Evolutionary conservation across 2,888 invertebrate genomes (phyloP).

Genomic region (Drosophila niveifrons): DNA sequence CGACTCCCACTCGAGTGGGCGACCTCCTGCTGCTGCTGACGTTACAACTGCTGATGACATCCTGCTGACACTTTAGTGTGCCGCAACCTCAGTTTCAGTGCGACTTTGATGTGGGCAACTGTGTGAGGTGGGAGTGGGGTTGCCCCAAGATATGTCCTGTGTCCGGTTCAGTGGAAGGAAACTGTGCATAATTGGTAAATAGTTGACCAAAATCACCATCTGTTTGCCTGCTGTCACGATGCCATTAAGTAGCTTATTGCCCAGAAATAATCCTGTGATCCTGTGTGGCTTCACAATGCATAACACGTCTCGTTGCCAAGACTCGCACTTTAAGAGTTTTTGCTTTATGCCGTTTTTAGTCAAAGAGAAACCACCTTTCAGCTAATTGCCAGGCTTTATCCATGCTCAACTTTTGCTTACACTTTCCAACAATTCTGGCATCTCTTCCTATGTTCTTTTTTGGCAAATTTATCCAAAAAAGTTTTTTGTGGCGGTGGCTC

Average conservation of each 20-base stretch:
- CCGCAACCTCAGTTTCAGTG: constrained; percentile 41
- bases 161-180: constrained; percentile 38
- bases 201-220: constrained; percentile 47
- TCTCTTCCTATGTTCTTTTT: background rate
- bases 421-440: constrained; percentile 45
- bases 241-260: constrained; percentile 57
- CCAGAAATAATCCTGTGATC: constrained; percentile 10
- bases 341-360: background rate
- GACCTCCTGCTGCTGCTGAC: constrained; percentile 17
- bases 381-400: constrained; percentile 55
- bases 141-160: constrained; percentile 44
- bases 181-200: constrained; percentile 74
- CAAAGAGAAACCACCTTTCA: constrained; percentile 35
- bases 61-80: constrained; percentile 65
- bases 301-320: background rate
- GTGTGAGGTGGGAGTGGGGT: constrained; percentile 4
- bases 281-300: constrained; percentile 17
- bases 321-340: background rate
- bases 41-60: constrained; percentile 50
- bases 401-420: constrained; percentile 52
- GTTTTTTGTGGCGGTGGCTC: constrained; percentile 63
- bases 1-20: background rate
- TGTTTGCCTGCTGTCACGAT: constrained; percentile 25
- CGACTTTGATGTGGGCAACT: constrained; percentile 66
- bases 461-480: constrained; percentile 57